Base-by-base conservation (phyloP, 2,797 vertebrate genomes). In the Channa striata region DNA sequence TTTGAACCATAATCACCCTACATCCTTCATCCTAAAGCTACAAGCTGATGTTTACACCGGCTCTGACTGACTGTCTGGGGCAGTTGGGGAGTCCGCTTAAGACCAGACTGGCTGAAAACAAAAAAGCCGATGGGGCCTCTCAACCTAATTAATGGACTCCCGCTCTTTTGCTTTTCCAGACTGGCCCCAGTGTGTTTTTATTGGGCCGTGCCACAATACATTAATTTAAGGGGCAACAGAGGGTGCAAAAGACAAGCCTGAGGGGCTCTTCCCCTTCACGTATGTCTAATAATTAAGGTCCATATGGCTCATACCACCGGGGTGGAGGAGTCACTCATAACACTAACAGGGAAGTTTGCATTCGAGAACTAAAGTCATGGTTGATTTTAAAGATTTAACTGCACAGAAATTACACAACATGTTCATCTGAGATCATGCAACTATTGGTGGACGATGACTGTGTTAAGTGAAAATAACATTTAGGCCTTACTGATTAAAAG, bases 111-210 rank as follows among this genome's bases (percentile, higher is more conserved):
- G 23, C 59, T 53, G 63, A 81, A 30, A 74, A 83, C 77, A 90
- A 89, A 84, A n/a, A 78, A 73, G 67, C 60, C 16, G 13, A 23
- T 8, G 73, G 77, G 84, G 74, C 73, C 85, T 68, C 77, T 72
- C 72, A 53, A 36, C 62, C 72, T 87, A 89, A 89, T 89, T 88
- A 84, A 90, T 78, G 78, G 76, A 81, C 76, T 83, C 85, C 79
- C 65, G 69, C 84, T 58, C 83, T 82, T 77, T 72, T 67, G 14
- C 23, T 52, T 20, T 12, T 20, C 9, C 0, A 42, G 74, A 52
- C 62, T 71, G 68, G 75, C 59, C 68, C 44, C 57, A 17, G 66
- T 63, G 61, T 67, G 73, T 60, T 68, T 67, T 78, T 43, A 73
- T 23, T 59, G 59, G 39, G 23, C 72, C 78, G 74, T 1, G 44